phyloP scores from a whole-genome alignment of 2,113 vertebrate species.

The Sturnus vulgaris region DNA sequence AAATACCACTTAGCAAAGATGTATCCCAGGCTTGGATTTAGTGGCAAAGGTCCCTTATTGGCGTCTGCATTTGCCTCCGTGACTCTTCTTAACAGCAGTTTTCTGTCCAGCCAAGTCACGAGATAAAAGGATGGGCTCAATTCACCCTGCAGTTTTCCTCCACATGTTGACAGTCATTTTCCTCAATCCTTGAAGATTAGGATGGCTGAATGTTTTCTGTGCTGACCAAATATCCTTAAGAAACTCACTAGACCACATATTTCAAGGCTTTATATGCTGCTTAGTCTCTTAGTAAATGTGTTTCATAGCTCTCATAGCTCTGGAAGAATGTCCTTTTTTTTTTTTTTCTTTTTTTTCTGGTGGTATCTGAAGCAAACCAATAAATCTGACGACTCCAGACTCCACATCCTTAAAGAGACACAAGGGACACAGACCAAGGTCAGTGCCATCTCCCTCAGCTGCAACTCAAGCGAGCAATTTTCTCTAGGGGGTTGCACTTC shows the following conservation, averaged over 20 bases:
- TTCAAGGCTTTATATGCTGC: not conserved
- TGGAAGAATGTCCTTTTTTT: not conserved
- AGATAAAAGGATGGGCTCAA: not conserved
- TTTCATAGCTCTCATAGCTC: not conserved
- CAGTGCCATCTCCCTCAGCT: not conserved
- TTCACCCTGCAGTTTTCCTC: slow-evolving; percentile 11
- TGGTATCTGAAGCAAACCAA: not conserved
- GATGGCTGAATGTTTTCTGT: slow-evolving; percentile 1
- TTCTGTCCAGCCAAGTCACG: not conserved
- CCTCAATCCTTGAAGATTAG: not conserved
- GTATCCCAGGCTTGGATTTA: not conserved
- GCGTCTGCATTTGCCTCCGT: not conserved
- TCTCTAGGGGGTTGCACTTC: not conserved
- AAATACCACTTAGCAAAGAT: not conserved
- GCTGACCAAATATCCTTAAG: not conserved
- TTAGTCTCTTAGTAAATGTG: not conserved
- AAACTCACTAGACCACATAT: not conserved
- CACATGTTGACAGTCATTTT: not conserved
- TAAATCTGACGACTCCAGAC: not conserved
- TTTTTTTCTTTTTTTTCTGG: not conserved
- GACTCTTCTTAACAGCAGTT: not conserved
- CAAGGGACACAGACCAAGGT: not conserved
- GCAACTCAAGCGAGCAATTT: not conserved
- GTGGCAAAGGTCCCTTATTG: not conserved
- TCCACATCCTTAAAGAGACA: not conserved